Percentiles rank a stretch among this genome's conserved stretches.
phyloP scores from a whole-genome alignment of 2,888 invertebrate species.

The Melanargia galathea region DNA sequence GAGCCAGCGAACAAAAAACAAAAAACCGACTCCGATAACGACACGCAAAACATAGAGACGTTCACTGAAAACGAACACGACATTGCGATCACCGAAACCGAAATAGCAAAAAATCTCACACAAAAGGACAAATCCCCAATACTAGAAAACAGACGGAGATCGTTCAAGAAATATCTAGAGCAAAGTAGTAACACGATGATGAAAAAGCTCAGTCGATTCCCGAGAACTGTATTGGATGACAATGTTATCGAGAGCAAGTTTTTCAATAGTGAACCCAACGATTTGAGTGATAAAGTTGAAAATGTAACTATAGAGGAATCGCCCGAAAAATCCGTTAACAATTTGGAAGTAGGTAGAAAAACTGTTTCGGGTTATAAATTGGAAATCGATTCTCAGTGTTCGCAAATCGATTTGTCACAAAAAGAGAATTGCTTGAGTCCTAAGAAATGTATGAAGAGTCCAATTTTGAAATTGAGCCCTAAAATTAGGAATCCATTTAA shows the following conservation, averaged over 20 bases:
- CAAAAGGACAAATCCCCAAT: constrained; percentile 68
- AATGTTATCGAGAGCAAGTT: constrained; percentile 83
- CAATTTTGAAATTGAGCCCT: constrained; percentile 58
- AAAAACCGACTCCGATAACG: constrained; percentile 50
- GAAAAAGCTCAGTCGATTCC: constrained; percentile 78
- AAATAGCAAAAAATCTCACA: constrained; percentile 44
- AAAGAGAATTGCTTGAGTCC: constrained; percentile 39
- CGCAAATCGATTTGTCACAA: constrained; percentile 49
- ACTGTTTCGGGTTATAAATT: constrained; percentile 33
- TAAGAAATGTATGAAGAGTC: constrained; percentile 48
- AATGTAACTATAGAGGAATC: constrained; percentile 52
- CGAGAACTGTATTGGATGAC: constrained; percentile 67
- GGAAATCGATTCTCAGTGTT: constrained; percentile 46
- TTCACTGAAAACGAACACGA: constrained; percentile 48
- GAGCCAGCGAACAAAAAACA: constrained; percentile 64
- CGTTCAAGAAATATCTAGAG: constrained; percentile 60
- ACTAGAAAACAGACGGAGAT: constrained; percentile 68
- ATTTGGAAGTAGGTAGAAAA: constrained; percentile 8
- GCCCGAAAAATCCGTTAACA: constrained; percentile 46
- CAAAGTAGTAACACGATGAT: constrained; percentile 60
- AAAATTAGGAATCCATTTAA: constrained; percentile 52
- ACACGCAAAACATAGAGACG: constrained; percentile 38
- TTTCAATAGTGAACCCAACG: constrained; percentile 57
- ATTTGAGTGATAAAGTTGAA: constrained; percentile 27
- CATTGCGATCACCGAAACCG: constrained; percentile 48